Conservation (phyloP, 2,113 vertebrate genomes). For the Archocentrus centrarchus region DNA sequence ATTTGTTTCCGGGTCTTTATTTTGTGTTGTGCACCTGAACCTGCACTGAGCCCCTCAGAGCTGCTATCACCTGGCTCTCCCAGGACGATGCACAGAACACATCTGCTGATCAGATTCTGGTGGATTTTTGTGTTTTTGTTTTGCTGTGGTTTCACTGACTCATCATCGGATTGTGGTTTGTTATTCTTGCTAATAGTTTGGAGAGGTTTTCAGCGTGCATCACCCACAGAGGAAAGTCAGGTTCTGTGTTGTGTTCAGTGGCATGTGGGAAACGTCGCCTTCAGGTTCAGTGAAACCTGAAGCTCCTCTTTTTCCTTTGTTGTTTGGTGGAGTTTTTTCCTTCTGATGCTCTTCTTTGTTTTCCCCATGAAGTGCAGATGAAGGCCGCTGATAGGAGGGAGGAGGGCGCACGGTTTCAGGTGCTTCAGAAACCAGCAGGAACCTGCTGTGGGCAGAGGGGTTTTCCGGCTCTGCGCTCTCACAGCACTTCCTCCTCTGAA, state of each 20-base stretch:
- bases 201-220: rapidly evolving
- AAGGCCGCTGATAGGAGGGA: background rate
- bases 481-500: background rate
- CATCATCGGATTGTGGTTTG: background rate
- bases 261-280: constrained; percentile 19
- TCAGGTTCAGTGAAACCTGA: constrained; percentile 24
- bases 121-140: background rate
- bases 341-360: background rate
- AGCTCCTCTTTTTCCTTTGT: background rate
- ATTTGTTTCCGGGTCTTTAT: background rate
- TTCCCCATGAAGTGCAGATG: rapidly evolving
- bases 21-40: background rate
- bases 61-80: background rate
- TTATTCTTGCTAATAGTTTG: too few relatives aligned
- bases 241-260: constrained; percentile 18
- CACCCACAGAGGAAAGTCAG: background rate
- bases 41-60: background rate
- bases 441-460: constrained; percentile 18
- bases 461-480: background rate
- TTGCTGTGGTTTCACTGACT: background rate
- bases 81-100: background rate
- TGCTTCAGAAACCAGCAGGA: constrained; percentile 10
- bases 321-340: background rate
- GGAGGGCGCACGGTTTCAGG: constrained; percentile 5
- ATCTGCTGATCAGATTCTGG: background rate